These are phyloP conservation scores for Zalophus californianus DNA, from an alignment of 2,797 vertebrate species.

Conservation along the genomic window DNA sequence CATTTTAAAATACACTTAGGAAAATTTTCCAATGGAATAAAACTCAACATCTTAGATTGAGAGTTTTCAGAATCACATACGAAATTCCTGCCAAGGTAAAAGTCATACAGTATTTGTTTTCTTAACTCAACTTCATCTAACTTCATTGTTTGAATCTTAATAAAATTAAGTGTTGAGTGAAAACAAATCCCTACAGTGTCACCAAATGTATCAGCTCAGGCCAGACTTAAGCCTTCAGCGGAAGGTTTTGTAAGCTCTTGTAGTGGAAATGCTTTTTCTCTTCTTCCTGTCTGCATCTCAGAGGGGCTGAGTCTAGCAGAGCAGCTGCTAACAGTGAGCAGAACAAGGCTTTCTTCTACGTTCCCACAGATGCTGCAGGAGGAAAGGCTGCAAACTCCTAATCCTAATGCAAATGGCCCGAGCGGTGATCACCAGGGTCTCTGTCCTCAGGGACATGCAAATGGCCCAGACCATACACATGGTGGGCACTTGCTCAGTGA, in stretches of 20 bases:
- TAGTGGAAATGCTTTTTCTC: constrained; percentile 44
- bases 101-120: constrained; percentile 53
- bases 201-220: constrained; percentile 77
- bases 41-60: background rate
- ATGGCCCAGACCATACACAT: too few relatives aligned
- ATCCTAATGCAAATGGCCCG: background rate
- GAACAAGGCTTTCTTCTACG: background rate
- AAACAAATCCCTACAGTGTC: constrained; percentile 72
- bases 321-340: constrained; percentile 62
- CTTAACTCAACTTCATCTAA: constrained; percentile 44
- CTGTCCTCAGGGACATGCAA: background rate
- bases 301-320: background rate
- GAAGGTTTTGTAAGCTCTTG: constrained; percentile 70
- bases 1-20: constrained; percentile 10
- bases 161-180: constrained; percentile 77
- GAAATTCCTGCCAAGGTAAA: constrained; percentile 62
- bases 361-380: background rate
- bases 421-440: background rate
- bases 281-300: constrained; percentile 68
- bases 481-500: background rate
- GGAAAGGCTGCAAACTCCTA: background rate
- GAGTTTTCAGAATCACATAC: background rate
- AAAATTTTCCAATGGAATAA: background rate
- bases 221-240: constrained; percentile 70
- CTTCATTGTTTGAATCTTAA: constrained; percentile 71